Base-by-base conservation (phyloP, 64 coral and sea anemone species). In the Acropora yongei region DNA sequence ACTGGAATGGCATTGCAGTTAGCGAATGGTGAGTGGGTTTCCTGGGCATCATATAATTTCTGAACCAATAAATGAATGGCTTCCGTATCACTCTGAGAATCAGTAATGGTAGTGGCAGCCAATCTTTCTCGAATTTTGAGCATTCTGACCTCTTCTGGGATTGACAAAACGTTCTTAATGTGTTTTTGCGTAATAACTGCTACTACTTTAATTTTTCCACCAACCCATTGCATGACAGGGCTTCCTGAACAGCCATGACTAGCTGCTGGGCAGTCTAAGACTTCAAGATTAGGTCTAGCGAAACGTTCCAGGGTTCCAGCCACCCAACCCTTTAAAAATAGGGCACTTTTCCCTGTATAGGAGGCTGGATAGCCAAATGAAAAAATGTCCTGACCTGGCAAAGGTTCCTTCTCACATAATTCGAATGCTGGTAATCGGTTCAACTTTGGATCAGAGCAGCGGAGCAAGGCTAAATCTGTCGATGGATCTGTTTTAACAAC, bases 381-480 rank as follows among this genome's bases (percentile, higher is more conserved):
- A 63, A 81, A 42, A 61, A 81, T 6, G 41, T 10, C 1, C 11
- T 41, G 7, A 4, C 79, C 49, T 41, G 51, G 9, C 30, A 57
- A 16, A 2, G 51, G 55, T 8, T 53, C 8, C 13, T 81, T 1
- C 14, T 42, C 39, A 44, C 51, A 81, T 2, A 81, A 42, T 3
- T 60, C 8, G 3, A 81, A 42, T 44, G 19, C n/a, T 42, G 9
- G 41, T n/a, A n/a, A n/a, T n/a, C n/a, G n/a, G n/a, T 30, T 30
- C 30, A n/a, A 1, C 12, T 82, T 12, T 14, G 57, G 53, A 12
- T 81, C 10, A 13, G 0, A 1, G 14, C 79, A 81, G 51, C 57
- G 63, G 42, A 81, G 53, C 51, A 81, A 41, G 6, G 79, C 79
- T 11, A 81, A 61, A 40, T 81, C 79, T 13, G 57, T 81, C 1